A percentile compares a stretch with the other conserved stretches of the same genome.
Evolutionary conservation across 2,797 vertebrate species (phyloP).

Genomic region (Pangasius sanitwongsei): DNA sequence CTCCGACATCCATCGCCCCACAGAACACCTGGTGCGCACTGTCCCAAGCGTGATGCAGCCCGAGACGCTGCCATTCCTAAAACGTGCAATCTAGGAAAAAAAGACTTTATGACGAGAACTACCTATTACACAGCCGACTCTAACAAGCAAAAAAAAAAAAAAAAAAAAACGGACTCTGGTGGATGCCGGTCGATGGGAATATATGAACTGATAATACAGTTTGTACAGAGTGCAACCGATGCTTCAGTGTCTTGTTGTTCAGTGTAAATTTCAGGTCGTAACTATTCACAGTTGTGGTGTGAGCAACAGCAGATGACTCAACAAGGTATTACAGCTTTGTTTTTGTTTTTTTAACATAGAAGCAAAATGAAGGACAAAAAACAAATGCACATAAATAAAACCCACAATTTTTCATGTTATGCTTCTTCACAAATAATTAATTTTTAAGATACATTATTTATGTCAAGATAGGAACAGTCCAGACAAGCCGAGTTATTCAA

Average conservation of each 20-base stretch:
- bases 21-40: slow-evolving; percentile 92
- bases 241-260: slow-evolving; percentile 33
- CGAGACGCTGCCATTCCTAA: slow-evolving; percentile 35
- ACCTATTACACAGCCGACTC: slow-evolving; percentile 62
- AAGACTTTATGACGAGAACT: slow-evolving; percentile 62
- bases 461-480: slow-evolving; percentile 77
- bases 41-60: slow-evolving; percentile 81
- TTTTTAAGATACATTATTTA: slow-evolving; percentile 80
- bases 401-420: slow-evolving; percentile 57
- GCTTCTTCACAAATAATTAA: slow-evolving; percentile 76
- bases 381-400: slow-evolving; percentile 38
- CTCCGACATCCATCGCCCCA: slow-evolving; percentile 73
- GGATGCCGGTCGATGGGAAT: slow-evolving; percentile 56
- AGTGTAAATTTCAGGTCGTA: slow-evolving; percentile 38
- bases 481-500: slow-evolving; percentile 63
- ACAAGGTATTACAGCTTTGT: not conserved
- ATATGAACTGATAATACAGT: slow-evolving; percentile 33
- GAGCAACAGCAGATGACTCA: slow-evolving; percentile 23
- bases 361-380: slow-evolving; percentile 54
- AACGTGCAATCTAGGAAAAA: slow-evolving; percentile 39
- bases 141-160: slow-evolving; percentile 26
- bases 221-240: slow-evolving; percentile 40
- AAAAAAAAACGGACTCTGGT: slow-evolving; percentile 32
- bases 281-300: slow-evolving; percentile 8
- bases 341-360: slow-evolving; percentile 45